Conservation (phyloP, 1,140 invertebrate genomes). For the Papilio polytes region DNA sequence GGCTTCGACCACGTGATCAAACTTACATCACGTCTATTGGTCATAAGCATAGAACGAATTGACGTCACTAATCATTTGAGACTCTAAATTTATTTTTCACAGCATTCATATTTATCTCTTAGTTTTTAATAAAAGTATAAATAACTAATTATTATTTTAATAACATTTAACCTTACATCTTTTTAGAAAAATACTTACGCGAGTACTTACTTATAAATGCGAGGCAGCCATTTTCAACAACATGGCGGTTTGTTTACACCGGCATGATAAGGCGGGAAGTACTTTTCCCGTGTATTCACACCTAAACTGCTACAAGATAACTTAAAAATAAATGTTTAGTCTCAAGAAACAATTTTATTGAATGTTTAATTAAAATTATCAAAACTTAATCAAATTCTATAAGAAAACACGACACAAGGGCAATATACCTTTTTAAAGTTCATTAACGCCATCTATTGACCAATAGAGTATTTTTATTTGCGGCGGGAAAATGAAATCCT, state of each 20-base stretch:
- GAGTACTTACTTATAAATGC: conserved; percentile 58
- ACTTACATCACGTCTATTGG: conserved; percentile 64
- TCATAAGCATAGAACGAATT: conserved; percentile 46
- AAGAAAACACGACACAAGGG: conserved; percentile 67
- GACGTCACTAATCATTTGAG: conserved; percentile 61
- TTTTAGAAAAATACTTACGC: conserved; percentile 49
- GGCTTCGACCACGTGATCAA: conserved; percentile 73
- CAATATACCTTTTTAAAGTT: conserved; percentile 58
- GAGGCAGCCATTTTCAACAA: conserved; percentile 74
- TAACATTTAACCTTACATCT: conserved; percentile 43
- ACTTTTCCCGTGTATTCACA: conserved; percentile 57
- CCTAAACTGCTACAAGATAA: conserved; percentile 44
- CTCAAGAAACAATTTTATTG: conserved; percentile 66
- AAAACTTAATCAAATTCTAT: conserved; percentile 52
- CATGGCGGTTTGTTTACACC: conserved; percentile 85
- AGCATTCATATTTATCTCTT: not conserved
- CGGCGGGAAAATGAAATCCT: conserved; percentile 55
- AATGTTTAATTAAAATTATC: conserved; percentile 50
- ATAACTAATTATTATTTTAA: conserved; percentile 24
- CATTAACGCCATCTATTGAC: conserved; percentile 65
- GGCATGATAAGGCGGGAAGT: conserved; percentile 81
- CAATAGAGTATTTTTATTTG: conserved; percentile 38
- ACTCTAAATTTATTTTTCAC: conserved; percentile 41
- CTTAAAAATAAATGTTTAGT: conserved; percentile 55
- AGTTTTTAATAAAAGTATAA: not conserved